These are phyloP conservation scores for Pollenia griseotomentosa DNA, from an alignment of 2,888 invertebrate genomes.

Conservation along the genomic window DNA sequence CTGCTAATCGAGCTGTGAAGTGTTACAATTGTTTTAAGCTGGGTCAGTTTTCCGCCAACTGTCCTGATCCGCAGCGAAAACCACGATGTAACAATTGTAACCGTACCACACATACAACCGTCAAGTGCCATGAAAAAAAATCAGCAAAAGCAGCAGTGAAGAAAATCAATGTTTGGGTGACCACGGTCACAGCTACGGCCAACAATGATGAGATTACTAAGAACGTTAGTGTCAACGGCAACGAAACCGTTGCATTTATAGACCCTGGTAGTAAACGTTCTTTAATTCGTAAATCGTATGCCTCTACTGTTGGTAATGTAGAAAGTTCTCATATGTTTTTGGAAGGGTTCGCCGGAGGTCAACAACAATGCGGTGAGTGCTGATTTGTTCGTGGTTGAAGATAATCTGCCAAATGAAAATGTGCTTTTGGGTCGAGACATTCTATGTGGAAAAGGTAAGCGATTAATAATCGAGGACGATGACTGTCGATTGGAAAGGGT, in stretches of 20 bases:
- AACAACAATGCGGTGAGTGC: not conserved
- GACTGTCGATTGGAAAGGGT: conserved; percentile 43
- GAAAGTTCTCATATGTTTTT: not conserved
- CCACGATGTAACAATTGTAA: conserved; percentile 39
- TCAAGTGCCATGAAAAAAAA: conserved; percentile 5
- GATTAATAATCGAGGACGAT: conserved; percentile 55
- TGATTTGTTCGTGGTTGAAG: conserved; percentile 58
- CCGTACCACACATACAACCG: conserved; percentile 41
- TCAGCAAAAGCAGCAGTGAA: conserved; percentile 31
- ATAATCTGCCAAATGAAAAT: conserved; percentile 47
- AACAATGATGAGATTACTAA: not conserved
- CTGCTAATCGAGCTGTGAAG: not conserved
- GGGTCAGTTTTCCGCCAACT: conserved; percentile 39
- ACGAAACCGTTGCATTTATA: not conserved
- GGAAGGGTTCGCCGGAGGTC: conserved; percentile 21
- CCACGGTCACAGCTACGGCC: not conserved
- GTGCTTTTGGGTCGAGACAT: conserved; percentile 57
- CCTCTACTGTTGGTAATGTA: conserved; percentile 8
- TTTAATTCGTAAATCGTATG: too few relatives aligned
- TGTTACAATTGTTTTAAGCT: conserved; percentile 30
- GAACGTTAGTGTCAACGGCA: not conserved
- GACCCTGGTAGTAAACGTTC: not conserved
- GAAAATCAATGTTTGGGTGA: conserved; percentile 38
- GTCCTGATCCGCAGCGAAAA: conserved; percentile 57
- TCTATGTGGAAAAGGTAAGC: conserved; percentile 58